These are phyloP conservation scores for Toxostoma redivivum DNA, from an alignment of 2,113 vertebrate species.

Conservation along the genomic window DNA sequence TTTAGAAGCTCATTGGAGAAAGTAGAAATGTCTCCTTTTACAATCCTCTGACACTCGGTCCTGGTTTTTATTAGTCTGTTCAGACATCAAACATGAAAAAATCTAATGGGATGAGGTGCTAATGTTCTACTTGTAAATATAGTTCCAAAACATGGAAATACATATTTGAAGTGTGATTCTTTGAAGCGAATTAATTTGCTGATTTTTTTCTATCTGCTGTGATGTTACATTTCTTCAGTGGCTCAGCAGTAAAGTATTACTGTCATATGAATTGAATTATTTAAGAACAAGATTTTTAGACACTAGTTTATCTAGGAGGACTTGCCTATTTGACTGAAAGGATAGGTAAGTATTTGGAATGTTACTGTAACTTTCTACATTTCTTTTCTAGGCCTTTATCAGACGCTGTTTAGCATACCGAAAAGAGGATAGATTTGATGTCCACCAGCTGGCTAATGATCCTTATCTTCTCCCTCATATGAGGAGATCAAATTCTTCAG, in stretches of 20 bases:
- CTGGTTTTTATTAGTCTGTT: neutral
- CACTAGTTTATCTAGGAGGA: neutral
- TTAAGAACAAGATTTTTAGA: neutral
- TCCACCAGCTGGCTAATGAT: slow-evolving; percentile 95
- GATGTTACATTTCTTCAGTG: neutral
- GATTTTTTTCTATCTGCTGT: neutral
- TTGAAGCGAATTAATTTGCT: neutral
- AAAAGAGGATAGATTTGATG: slow-evolving; percentile 96
- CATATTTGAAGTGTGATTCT: neutral
- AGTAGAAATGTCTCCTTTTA: neutral
- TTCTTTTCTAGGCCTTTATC: slow-evolving; percentile 86
- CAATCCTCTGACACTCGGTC: neutral
- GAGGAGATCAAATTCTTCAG: slow-evolving; percentile 97
- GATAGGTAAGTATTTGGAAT: neutral
- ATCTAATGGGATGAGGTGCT: neutral
- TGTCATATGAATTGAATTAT: neutral
- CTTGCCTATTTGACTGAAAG: neutral
- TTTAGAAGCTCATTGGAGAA: neutral
- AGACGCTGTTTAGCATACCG: slow-evolving; percentile 96
- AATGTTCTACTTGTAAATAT: neutral
- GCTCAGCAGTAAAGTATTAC: neutral
- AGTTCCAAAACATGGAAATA: neutral
- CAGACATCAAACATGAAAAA: neutral
- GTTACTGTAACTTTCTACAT: neutral
- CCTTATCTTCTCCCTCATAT: slow-evolving; percentile 97